These are phyloP conservation scores for Montipora capricornis DNA, from an alignment of 64 coral and sea anemone genomes.

Conservation along the genomic window DNA sequence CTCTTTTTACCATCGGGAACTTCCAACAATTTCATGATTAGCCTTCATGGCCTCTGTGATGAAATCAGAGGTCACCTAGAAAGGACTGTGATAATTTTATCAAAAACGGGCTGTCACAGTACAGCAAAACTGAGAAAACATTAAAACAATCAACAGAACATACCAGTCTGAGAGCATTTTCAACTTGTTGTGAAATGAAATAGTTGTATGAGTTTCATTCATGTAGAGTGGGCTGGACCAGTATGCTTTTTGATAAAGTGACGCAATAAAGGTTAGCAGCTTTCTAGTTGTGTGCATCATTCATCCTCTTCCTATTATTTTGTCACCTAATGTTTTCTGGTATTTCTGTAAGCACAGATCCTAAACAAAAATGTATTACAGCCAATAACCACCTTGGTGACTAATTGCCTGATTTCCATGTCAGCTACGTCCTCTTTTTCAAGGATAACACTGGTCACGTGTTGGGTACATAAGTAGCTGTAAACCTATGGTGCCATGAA, in stretches of 20 bases:
- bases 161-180: neutral
- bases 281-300: neutral
- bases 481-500: slow-evolving; percentile 35
- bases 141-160: neutral
- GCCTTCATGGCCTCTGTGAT: neutral
- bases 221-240: neutral
- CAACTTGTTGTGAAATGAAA: neutral
- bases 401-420: neutral
- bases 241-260: neutral
- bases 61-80: neutral
- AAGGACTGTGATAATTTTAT: neutral
- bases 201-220: neutral
- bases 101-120: neutral
- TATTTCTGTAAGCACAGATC: neutral
- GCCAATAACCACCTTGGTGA: neutral
- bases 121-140: neutral
- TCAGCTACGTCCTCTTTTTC: neutral
- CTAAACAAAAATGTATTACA: neutral
- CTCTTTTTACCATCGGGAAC: neutral
- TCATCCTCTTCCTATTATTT: neutral
- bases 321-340: neutral
- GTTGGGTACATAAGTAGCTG: slow-evolving; percentile 26
- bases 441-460: neutral
- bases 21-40: neutral
- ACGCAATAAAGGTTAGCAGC: neutral